These are phyloP conservation scores for Lepus oiostolus DNA, from an alignment of 2,797 vertebrate genomes.

Conservation along the genomic window DNA sequence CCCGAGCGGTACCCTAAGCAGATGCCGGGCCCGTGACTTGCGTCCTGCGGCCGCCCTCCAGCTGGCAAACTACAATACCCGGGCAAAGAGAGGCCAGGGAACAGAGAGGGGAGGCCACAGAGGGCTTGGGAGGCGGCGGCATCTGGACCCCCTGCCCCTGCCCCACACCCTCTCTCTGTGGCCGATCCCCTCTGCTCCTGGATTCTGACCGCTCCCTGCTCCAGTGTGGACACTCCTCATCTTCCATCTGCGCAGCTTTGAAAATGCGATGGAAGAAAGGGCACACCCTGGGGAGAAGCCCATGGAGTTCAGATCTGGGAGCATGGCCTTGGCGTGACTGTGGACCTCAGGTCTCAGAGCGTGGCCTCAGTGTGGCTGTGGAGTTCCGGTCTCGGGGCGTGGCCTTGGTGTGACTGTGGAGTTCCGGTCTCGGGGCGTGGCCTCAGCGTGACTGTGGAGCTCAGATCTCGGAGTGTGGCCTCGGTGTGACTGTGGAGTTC, in stretches of 20 bases:
- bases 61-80: not conserved
- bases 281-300: constrained; percentile 34
- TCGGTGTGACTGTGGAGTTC: too few species aligned
- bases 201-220: constrained; percentile 4
- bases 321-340: constrained; percentile 53
- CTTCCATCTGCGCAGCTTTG: not conserved
- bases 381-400: accelerated
- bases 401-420: too few species aligned
- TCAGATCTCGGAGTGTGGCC: too few species aligned
- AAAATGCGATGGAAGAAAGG: constrained; percentile 71
- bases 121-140: too few species aligned
- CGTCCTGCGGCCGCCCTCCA: too few species aligned
- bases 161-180: not conserved
- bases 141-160: not conserved
- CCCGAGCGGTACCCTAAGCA: not conserved
- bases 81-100: not conserved
- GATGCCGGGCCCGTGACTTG: not conserved
- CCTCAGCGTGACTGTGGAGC: too few species aligned
- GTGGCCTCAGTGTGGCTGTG: too few species aligned
- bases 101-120: not conserved
- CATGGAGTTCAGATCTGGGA: constrained; percentile 53
- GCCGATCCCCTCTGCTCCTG: not conserved
- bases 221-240: not conserved
- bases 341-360: too few species aligned
- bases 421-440: too few species aligned